phyloP scores from a whole-genome alignment of 2,888 invertebrate genomes.

The Trachelus stipa region DNA sequence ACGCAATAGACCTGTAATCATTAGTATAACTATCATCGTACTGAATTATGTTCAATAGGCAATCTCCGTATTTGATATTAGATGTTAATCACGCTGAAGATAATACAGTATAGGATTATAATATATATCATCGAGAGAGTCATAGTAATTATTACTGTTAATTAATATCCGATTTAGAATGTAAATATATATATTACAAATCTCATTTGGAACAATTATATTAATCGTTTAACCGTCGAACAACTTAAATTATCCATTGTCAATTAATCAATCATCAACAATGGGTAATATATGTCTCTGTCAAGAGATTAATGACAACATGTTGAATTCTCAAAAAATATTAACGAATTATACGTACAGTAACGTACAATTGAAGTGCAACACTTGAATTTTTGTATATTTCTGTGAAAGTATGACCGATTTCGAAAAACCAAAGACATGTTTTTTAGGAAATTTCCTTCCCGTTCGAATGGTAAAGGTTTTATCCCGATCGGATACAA shows the following conservation, averaged over 20 bases:
- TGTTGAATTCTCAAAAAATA: background rate
- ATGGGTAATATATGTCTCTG: background rate
- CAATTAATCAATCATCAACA: background rate
- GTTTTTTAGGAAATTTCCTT: no score
- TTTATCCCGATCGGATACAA: no score
- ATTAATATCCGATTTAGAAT: background rate
- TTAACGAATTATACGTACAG: background rate
- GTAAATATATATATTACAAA: background rate
- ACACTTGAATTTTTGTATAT: no score
- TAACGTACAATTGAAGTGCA: no score
- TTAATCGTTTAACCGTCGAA: background rate
- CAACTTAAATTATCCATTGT: background rate
- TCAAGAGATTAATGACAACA: background rate
- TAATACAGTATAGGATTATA: background rate
- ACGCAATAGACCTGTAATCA: no score
- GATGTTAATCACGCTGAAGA: background rate
- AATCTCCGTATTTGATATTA: background rate
- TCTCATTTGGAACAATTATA: background rate
- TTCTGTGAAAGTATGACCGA: no score
- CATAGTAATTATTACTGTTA: background rate
- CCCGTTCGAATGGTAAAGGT: no score
- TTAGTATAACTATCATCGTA: no score
- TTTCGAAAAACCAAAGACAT: no score
- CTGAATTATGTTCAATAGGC: no score
- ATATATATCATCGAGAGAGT: background rate